Evolutionary conservation across 2,888 invertebrate species (phyloP).

Genomic region (Stenchaetothrips biformis): DNA sequence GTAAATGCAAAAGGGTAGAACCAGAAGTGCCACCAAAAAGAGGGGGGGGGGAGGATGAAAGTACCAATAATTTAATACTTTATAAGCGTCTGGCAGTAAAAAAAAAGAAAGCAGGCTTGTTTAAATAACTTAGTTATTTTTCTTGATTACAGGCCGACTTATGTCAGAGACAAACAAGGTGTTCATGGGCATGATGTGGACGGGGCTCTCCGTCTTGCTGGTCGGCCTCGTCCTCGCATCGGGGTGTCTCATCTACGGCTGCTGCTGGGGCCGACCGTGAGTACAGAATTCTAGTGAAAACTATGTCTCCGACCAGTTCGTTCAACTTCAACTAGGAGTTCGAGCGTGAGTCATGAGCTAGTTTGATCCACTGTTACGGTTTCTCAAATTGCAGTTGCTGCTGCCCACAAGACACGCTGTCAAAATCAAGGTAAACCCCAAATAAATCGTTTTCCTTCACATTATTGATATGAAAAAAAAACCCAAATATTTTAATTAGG

Average conservation of each 20-base stretch:
- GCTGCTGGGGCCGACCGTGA: background rate
- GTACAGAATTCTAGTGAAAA: background rate
- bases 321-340: background rate
- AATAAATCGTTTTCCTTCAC: background rate
- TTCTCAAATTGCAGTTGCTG: background rate
- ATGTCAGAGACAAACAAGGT: background rate
- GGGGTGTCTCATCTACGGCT: background rate
- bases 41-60: too few species aligned
- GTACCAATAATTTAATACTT: too few species aligned
- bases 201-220: background rate
- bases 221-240: background rate
- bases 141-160: background rate
- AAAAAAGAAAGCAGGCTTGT: too few species aligned
- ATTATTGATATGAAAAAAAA: background rate
- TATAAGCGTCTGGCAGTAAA: too few species aligned
- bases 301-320: too few species aligned
- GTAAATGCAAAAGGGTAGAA: too few species aligned
- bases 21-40: too few species aligned
- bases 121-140: too few species aligned
- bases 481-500: too few species aligned
- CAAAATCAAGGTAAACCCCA: background rate
- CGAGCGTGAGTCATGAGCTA: background rate
- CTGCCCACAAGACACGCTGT: background rate
- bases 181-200: constrained; percentile 13
- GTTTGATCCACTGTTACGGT: background rate